Conservation (phyloP, 2,797 vertebrate genomes). For the Dicrostonyx torquatus region DNA sequence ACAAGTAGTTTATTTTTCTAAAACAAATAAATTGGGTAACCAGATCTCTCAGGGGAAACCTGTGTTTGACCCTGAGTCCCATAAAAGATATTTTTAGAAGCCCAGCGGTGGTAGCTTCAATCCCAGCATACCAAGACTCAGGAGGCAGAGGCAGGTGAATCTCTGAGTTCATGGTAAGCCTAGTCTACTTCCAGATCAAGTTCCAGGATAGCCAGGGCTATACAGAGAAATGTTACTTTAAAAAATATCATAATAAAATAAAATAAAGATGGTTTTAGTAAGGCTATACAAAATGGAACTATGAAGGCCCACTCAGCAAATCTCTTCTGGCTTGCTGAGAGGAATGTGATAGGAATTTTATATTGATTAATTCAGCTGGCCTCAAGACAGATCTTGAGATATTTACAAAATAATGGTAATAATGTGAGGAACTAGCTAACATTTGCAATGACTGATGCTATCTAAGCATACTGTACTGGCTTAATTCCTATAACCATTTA, state of each 20-base stretch:
- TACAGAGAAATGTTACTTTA: background rate
- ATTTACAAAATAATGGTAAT: background rate
- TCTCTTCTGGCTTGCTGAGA: background rate
- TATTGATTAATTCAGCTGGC: background rate
- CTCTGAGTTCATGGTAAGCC: background rate
- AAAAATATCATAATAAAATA: no score
- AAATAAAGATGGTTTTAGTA: background rate
- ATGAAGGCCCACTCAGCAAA: background rate
- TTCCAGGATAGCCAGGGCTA: background rate
- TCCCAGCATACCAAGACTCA: background rate
- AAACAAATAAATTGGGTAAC: constrained; percentile 5
- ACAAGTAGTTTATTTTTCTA: constrained; percentile 14
- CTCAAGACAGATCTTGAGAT: background rate
- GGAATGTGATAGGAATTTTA: background rate
- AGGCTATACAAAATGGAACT: background rate
- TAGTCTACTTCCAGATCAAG: background rate
- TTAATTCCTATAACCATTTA: constrained; percentile 8
- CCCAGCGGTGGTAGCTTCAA: background rate
- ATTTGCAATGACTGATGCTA: background rate
- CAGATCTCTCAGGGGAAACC: background rate
- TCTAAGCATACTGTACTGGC: background rate
- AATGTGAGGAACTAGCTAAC: background rate
- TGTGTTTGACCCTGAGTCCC: background rate
- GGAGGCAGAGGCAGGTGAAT: background rate
- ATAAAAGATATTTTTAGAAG: background rate